phyloP scores from a whole-genome alignment of 2,113 vertebrate genomes.

The Chaetops frenatus region DNA sequence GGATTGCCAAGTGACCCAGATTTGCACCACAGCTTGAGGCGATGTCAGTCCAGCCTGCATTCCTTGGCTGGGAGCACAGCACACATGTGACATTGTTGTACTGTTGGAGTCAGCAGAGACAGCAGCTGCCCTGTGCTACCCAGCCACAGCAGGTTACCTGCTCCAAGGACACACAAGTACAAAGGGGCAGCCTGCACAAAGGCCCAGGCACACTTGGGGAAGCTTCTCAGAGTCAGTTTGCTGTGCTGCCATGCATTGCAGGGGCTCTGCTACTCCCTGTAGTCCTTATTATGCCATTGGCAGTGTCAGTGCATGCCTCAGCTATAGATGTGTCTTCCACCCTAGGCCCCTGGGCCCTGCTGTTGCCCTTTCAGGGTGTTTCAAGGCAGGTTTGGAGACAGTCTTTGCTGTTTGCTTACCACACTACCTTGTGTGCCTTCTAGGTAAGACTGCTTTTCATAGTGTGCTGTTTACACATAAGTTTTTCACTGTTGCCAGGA shows the following conservation, averaged over 20 bases:
- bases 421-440: background rate
- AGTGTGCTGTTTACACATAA: fast-evolving
- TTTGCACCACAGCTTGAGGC: background rate
- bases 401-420: background rate
- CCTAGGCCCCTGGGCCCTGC: background rate
- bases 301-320: background rate
- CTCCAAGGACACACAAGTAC: background rate
- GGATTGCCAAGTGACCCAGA: background rate
- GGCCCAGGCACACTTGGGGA: background rate
- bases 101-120: background rate
- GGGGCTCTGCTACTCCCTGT: background rate
- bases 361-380: background rate
- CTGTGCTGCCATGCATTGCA: background rate
- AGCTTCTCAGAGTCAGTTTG: background rate
- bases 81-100: fast-evolving
- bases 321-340: background rate
- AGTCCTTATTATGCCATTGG: background rate
- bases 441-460: background rate
- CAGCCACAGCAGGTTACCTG: background rate
- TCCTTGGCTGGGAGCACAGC: fast-evolving
- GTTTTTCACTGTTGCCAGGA: background rate
- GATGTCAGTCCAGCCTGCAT: fast-evolving
- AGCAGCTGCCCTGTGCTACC: background rate
- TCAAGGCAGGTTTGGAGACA: background rate
- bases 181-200: background rate